Evolutionary conservation across 23 tunicate species (phyloP).

Genomic region (Diplosoma virens): DNA sequence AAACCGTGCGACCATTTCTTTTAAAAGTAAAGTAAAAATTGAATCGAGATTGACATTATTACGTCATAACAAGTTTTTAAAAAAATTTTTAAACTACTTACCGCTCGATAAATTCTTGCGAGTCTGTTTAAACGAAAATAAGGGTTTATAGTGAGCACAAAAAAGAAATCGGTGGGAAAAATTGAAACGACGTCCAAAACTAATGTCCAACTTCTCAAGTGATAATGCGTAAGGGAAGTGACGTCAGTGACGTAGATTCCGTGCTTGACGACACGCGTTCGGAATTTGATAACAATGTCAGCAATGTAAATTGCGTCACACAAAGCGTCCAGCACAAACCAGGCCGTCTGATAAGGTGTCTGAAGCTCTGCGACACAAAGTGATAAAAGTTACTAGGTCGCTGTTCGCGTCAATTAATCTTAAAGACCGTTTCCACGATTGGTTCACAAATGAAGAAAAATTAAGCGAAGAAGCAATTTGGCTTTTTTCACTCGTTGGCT

Average conservation of each 20-base stretch:
- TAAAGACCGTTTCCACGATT: too few species aligned
- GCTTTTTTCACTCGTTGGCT: too few species aligned
- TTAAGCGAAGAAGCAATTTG: too few species aligned
- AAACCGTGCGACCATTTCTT: too few species aligned
- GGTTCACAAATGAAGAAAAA: too few species aligned
- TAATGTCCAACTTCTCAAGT: constrained; percentile 54
- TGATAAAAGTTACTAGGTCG: too few species aligned
- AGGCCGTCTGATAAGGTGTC: constrained; percentile 43
- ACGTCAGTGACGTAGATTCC: constrained; percentile 46
- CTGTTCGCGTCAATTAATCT: too few species aligned
- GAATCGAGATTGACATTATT: too few species aligned
- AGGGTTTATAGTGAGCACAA: constrained; percentile 55
- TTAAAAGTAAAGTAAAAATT: too few species aligned
- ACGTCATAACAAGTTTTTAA: too few species aligned
- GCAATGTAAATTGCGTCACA: constrained; percentile 63
- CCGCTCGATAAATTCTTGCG: constrained; percentile 50
- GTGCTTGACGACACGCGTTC: constrained; percentile 50
- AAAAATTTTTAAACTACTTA: too few species aligned
- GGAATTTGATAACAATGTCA: constrained; percentile 72
- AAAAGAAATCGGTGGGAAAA: constrained; percentile 79
- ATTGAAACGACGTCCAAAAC: constrained; percentile 63
- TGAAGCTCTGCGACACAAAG: constrained; percentile 78
- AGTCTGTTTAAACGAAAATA: constrained; percentile 58
- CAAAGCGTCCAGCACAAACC: constrained; percentile 70
- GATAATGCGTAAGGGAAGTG: constrained; percentile 20